Evolutionary conservation across 2,888 invertebrate genomes (phyloP).

Genomic region (Luperina testacea): DNA sequence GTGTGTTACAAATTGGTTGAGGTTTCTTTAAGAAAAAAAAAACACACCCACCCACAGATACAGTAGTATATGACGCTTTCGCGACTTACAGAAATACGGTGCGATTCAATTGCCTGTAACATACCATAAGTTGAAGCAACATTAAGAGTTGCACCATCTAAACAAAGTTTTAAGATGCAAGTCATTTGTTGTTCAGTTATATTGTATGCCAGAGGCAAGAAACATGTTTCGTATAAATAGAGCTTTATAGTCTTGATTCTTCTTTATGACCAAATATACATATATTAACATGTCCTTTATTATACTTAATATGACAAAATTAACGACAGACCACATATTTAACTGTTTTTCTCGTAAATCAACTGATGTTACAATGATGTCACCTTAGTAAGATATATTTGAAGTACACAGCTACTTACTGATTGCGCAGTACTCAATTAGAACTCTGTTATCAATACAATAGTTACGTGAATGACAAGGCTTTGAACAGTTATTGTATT

Average conservation of each 20-base stretch:
- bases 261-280: background rate
- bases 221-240: background rate
- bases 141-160: too few relatives aligned
- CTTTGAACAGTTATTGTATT: slow-evolving; percentile 23
- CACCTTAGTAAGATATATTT: slow-evolving; percentile 30
- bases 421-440: slow-evolving; percentile 34
- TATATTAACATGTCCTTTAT: background rate
- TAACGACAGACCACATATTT: slow-evolving; percentile 1
- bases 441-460: slow-evolving; percentile 26
- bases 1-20: too few relatives aligned
- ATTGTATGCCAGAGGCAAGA: background rate
- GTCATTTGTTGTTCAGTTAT: background rate
- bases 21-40: background rate
- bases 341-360: slow-evolving; percentile 18
- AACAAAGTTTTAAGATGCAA: background rate
- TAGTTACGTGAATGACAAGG: slow-evolving; percentile 29
- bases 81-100: too few relatives aligned
- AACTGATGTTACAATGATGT: slow-evolving; percentile 39
- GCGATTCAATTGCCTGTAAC: too few relatives aligned
- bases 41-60: background rate
- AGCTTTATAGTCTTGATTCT: background rate
- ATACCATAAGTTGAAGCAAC: too few relatives aligned
- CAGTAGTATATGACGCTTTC: too few relatives aligned
- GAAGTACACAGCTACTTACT: slow-evolving; percentile 27
- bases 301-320: background rate